A percentile compares a stretch with the other conserved stretches of the same genome.
Conservation (phyloP, 2,888 invertebrate species). For the Zygothrica quintamaculata region DNA sequence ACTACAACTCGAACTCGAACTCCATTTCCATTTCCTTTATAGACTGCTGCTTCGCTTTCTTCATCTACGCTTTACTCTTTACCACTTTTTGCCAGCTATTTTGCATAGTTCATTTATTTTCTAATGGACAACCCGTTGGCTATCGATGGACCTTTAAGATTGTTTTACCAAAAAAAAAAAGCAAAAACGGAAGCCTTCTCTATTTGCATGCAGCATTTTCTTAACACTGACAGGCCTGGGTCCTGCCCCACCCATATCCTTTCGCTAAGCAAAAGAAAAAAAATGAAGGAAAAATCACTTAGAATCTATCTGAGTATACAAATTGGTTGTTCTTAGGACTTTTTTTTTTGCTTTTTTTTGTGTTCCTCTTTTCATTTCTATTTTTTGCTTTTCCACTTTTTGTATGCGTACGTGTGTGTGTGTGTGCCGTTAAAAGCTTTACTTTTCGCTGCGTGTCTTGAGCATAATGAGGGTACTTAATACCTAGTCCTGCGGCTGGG, state of each 20-base stretch:
- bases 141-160: conserved; percentile 67
- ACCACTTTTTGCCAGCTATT: conserved; percentile 39
- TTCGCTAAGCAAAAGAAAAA: too few relatives aligned
- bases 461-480: conserved; percentile 80
- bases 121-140: conserved; percentile 72
- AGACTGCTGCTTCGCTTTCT: conserved; percentile 33
- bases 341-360: conserved; percentile 22
- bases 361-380: conserved; percentile 23
- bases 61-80: conserved; percentile 25
- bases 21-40: conserved; percentile 14
- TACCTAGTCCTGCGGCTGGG: conserved; percentile 57
- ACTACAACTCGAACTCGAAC: not conserved
- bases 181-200: conserved; percentile 52
- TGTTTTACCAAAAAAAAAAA: not conserved
- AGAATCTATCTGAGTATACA: conserved; percentile 60
- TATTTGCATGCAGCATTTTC: conserved; percentile 63
- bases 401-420: too few relatives aligned
- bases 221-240: conserved; percentile 48
- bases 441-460: conserved; percentile 71
- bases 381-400: conserved; percentile 10
- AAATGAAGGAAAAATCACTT: conserved; percentile 45
- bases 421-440: conserved; percentile 71
- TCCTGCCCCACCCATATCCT: too few relatives aligned
- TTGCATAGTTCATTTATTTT: conserved; percentile 59
- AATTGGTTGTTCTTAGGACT: conserved; percentile 67